Percentiles rank a stretch among this genome's conserved stretches.
phyloP scores from a whole-genome alignment of 2,113 vertebrate genomes.

The Percopsis transmontana region DNA sequence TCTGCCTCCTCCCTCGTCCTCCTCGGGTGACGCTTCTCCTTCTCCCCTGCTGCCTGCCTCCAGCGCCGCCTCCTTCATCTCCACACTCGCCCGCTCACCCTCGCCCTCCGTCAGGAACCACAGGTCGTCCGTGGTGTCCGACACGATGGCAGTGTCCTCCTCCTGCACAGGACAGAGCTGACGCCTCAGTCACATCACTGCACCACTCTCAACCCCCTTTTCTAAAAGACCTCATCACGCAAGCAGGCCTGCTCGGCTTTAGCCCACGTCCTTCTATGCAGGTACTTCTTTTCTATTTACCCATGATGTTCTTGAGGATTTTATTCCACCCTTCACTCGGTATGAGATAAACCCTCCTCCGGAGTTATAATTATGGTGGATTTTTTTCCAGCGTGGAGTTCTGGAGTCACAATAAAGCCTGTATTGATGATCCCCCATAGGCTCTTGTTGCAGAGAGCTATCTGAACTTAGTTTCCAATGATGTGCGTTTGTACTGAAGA shows the following conservation, averaged over 20 bases:
- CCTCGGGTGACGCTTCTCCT: constrained; percentile 64
- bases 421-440: too few species aligned
- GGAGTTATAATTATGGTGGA: too few species aligned
- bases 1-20: constrained; percentile 50
- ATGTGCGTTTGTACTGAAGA: too few species aligned
- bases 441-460: too few species aligned
- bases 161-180: constrained; percentile 84
- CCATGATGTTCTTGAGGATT: too few species aligned
- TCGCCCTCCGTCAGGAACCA: constrained; percentile 91
- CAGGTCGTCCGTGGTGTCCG: constrained; percentile 94
- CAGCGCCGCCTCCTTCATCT: constrained; percentile 82
- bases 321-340: too few species aligned
- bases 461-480: too few species aligned
- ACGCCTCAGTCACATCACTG: constrained; percentile 68
- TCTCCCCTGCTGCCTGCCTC: constrained; percentile 76
- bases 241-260: background rate
- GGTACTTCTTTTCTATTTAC: too few species aligned
- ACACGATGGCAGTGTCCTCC: constrained; percentile 91
- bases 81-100: constrained; percentile 84
- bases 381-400: too few species aligned
- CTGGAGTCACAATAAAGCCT: too few species aligned
- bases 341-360: too few species aligned
- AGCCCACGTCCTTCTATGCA: too few species aligned
- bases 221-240: constrained; percentile 5
- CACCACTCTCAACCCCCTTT: background rate